These are phyloP conservation scores for Erpornis zantholeuca DNA, from an alignment of 2,113 vertebrate genomes.

Conservation along the genomic window DNA sequence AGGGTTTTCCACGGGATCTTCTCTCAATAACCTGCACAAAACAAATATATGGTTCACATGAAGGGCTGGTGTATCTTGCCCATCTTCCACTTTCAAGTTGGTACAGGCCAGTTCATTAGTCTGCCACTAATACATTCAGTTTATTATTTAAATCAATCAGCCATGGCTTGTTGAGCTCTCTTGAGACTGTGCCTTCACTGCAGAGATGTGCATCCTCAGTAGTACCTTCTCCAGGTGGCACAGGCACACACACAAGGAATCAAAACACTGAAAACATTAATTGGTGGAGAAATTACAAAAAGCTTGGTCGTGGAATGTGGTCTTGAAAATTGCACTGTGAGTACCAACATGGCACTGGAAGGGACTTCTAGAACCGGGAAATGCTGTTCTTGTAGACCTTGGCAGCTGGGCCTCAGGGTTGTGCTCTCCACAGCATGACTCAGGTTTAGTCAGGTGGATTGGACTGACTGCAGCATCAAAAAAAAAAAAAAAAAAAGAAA, in stretches of 20 bases:
- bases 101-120: background rate
- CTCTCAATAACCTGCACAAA: background rate
- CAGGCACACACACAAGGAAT: background rate
- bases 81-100: background rate
- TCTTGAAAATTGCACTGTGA: background rate
- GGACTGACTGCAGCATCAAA: background rate
- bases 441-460: background rate
- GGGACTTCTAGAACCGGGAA: background rate
- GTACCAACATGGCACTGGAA: background rate
- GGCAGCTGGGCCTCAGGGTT: background rate
- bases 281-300: background rate
- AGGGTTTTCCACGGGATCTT: background rate
- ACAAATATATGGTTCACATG: background rate
- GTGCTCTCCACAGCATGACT: background rate
- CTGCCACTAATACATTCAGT: background rate
- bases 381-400: background rate
- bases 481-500: no score
- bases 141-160: background rate
- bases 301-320: background rate
- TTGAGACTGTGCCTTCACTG: background rate
- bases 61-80: background rate
- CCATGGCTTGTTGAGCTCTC: background rate
- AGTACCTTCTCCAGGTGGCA: background rate
- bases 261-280: rapidly evolving
- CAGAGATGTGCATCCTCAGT: background rate